Conservation (phyloP, 2,797 vertebrate genomes). For the Danio choprae region DNA sequence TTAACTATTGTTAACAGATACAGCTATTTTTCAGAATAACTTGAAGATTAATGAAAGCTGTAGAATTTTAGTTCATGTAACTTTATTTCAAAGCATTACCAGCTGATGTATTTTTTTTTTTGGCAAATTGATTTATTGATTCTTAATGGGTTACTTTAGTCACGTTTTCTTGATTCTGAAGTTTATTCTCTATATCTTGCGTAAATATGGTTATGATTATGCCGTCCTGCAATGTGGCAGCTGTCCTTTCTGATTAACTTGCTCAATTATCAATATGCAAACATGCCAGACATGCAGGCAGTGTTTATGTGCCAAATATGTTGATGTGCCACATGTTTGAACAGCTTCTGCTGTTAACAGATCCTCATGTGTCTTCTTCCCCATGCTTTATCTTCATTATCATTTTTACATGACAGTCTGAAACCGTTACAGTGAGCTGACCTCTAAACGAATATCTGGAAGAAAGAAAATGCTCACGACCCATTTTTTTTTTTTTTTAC, state of each 20-base stretch:
- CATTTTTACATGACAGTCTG: conserved; percentile 7
- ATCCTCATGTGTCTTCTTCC: not conserved
- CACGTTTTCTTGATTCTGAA: not conserved
- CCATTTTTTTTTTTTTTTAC: not conserved
- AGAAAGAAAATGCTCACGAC: conserved; percentile 18
- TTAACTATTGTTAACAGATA: no score
- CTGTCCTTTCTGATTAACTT: conserved; percentile 36
- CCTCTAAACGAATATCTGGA: not conserved
- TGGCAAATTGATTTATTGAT: not conserved
- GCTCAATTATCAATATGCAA: conserved; percentile 39
- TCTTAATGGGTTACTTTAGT: not conserved
- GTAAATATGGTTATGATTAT: not conserved
- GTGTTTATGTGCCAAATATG: conserved; percentile 44
- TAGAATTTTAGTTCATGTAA: no score
- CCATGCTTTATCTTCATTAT: conserved; percentile 23
- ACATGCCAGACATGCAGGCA: conserved; percentile 18
- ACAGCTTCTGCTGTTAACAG: conserved; percentile 28
- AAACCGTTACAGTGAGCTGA: not conserved
- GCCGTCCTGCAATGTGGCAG: conserved; percentile 18
- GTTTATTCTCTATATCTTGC: not conserved
- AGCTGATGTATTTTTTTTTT: not conserved
- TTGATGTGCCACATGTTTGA: conserved; percentile 28
- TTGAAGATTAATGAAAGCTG: no score
- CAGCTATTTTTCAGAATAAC: no score
- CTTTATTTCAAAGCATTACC: not conserved